Evolutionary conservation across 2,888 invertebrate species (phyloP), one percentile per base, ranked within the genome.

Genomic region (Caenorhabditis auriculariae): DNA sequence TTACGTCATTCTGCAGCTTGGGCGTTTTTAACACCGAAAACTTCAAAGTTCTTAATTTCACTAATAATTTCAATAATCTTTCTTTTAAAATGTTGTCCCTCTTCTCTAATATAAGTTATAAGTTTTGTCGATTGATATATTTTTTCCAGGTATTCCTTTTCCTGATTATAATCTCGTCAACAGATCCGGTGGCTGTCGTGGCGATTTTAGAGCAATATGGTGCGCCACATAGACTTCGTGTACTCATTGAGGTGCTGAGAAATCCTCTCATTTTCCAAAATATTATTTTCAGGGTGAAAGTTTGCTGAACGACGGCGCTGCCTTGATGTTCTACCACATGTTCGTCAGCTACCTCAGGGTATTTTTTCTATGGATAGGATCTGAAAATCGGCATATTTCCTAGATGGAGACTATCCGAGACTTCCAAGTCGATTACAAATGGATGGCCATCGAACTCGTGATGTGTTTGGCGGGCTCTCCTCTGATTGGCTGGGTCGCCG

Each of bases 181-280:
- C 84, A 0, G 85, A 85, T 69, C 84, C 85, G 1, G 83, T 84
- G 1, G 83, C 85, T 9, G 84, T 85, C 0, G 84, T 84, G 5
- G 82, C 84, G 4, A 75, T 84, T 42, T 80, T 85, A 4, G 81
- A 83, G 61, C 84, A 85, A 52, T 59, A 83, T 29, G 84, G 84
- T 81, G 67, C 72, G 74, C 60, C 70, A 26, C 55, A 55, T 28
- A 32, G 61, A 37, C 37, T 66, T 39, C 48, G 56, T 7, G 51
- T 61, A 54, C 66, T 84, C 12, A 82, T 85, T 26, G 85, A 85
- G 35, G 35, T 32, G 9, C n/a, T 32, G 9, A 12, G 35, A 32
- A 12, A 12, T n/a, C 9, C n/a, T 32, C 35, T 12, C 35, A 12
- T 32, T 32, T 32, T 32, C n/a, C 35, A 12, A 32, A 12, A 12